phyloP scores from a whole-genome alignment of 53 echinoderm and acorn worm species.

The Paelopatides confundens region DNA sequence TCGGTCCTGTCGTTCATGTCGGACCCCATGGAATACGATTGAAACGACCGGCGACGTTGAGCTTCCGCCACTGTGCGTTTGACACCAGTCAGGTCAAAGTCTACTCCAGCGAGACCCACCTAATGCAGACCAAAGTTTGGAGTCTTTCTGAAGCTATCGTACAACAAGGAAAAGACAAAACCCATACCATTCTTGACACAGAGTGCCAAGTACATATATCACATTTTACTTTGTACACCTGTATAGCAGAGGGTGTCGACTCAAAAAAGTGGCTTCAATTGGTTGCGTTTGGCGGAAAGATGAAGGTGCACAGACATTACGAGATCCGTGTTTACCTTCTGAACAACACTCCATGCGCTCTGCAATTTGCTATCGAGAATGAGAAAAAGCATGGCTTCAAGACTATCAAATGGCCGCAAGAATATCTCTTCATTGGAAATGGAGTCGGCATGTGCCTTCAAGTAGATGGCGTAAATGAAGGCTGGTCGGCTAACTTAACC shows the following conservation, averaged over 20 bases:
- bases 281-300: constrained; percentile 76
- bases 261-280: constrained; percentile 93
- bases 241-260: constrained; percentile 62
- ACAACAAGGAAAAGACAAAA: constrained; percentile 37
- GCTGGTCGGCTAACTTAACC: constrained; percentile 71
- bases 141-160: constrained; percentile 3
- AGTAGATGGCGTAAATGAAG: constrained; percentile 72
- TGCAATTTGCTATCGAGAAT: constrained; percentile 89
- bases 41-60: constrained; percentile 75
- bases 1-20: constrained; percentile 92
- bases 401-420: constrained; percentile 68
- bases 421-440: constrained; percentile 74
- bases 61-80: constrained; percentile 86
- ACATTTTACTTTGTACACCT: constrained; percentile 91
- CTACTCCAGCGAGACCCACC: constrained; percentile 84
- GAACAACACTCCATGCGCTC: constrained; percentile 94
- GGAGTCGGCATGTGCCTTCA: constrained; percentile 68
- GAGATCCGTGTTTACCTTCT: constrained; percentile 85
- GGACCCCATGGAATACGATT: constrained; percentile 87
- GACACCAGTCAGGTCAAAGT: constrained; percentile 65
- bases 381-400: constrained; percentile 71
- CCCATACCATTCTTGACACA: constrained; percentile 59
- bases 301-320: constrained; percentile 60
- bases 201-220: constrained; percentile 82
- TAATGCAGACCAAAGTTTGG: constrained; percentile 82